Base-by-base conservation (phyloP, 2,113 vertebrate species). In the Acanthisitta chloris region DNA sequence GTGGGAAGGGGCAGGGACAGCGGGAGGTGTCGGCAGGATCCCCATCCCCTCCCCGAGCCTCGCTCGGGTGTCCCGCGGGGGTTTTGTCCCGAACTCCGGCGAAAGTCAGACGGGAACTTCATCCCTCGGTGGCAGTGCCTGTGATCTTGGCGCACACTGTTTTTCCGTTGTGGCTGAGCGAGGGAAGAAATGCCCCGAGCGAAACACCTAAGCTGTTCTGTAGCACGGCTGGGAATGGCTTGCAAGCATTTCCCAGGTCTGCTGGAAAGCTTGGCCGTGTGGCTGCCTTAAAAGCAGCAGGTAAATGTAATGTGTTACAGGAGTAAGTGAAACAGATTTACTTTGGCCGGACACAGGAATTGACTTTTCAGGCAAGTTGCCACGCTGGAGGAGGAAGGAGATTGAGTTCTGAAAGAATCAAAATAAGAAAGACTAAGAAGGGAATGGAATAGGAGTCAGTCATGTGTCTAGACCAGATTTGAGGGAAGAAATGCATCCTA, bases 111-210 rank as follows among this genome's bases (percentile, higher is more conserved):
- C 11, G 4, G 42, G 20, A 45, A 24, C 24, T 58, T 49, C 20
- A 45, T 20, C n/a, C n/a, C n/a, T n/a, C n/a, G n/a, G n/a, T n/a
- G n/a, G 15, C 6, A 9, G 21, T 38, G 90, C 12, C 57, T 79
- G 45, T 87, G 90, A 55, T 85, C 87, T 79, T 64, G 90, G 73
- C 74, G 73, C 74, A 28, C 73, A 1, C 43, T 92, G 70, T 87
- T 81, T 90, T 67, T 76, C 69, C 90, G 38, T 91, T 95, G 94
- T 92, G 95, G 95, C 93, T 79, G 80, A 88, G 45, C 86, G 14
- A 73, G 77, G 89, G 28, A 40, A 38, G 81, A 90, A 94, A 86
- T 74, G 88, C 92, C 92, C 29, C 31, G 9, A 76, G 94, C 82
- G 2, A 80, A 88, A 93, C 95, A 90, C 81, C 92, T 88, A 38